Conservation (phyloP, 2,113 vertebrate species). For the Cyprichromis sp. region DNA sequence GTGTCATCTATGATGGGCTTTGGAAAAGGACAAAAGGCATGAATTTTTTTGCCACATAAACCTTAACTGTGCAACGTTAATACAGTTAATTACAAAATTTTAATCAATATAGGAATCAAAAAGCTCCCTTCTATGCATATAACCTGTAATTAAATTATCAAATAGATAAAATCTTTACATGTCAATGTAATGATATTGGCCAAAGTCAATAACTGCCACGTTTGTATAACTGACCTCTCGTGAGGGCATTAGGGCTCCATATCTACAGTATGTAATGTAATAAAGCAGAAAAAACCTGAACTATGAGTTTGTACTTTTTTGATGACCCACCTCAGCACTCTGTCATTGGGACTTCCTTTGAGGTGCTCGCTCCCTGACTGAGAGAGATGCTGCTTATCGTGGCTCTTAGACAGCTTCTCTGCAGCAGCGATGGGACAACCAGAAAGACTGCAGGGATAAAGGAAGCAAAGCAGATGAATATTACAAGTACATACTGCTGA, state of each 20-base stretch:
- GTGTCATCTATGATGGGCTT: not conserved
- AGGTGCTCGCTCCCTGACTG: slow-evolving; percentile 79
- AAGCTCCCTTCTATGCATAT: not conserved
- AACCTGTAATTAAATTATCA: not conserved
- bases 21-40: not conserved
- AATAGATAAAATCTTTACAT: not conserved
- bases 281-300: not conserved
- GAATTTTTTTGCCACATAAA: not conserved
- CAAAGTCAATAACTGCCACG: not conserved
- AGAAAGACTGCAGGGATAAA: slow-evolving; percentile 78
- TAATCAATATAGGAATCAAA: not conserved
- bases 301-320: not conserved
- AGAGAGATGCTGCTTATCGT: slow-evolving; percentile 84
- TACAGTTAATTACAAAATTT: not conserved
- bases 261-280: not conserved
- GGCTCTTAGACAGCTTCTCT: slow-evolving; percentile 92
- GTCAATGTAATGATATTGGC: not conserved
- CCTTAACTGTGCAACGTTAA: not conserved
- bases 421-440: slow-evolving; percentile 97
- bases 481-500: slow-evolving; percentile 18
- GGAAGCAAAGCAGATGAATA: not conserved
- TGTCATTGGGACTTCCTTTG: slow-evolving; percentile 85
- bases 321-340: slow-evolving; percentile 83
- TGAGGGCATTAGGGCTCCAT: not conserved
- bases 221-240: not conserved